Conservation (phyloP, 2,113 vertebrate genomes). For the Gobio gobio region DNA sequence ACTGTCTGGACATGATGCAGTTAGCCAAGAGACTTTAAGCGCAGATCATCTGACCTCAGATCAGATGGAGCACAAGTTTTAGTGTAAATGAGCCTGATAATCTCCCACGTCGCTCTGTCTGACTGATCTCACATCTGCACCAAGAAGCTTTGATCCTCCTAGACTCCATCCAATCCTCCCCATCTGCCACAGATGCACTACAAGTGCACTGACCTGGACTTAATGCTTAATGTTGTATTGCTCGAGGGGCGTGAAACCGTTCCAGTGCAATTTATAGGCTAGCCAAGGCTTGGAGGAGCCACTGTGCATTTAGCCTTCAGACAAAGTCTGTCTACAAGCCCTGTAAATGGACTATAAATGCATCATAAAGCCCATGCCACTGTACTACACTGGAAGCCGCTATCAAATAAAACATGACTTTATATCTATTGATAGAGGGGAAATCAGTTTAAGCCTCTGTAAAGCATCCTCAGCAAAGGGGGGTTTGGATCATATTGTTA, state of each 20-base stretch:
- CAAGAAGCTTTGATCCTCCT: constrained; percentile 50
- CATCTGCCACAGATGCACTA: constrained; percentile 53
- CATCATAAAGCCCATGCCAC: constrained; percentile 20
- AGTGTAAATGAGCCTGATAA: constrained; percentile 26
- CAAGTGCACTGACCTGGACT: constrained; percentile 66
- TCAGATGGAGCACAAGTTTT: constrained; percentile 14
- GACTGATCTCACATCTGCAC: constrained; percentile 36
- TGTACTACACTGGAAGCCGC: background rate
- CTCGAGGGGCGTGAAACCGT: constrained; percentile 56
- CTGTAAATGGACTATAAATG: constrained; percentile 37
- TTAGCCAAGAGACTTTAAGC: background rate
- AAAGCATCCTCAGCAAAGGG: background rate
- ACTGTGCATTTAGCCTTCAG: constrained; percentile 57
- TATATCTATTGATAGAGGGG: constrained; percentile 2
- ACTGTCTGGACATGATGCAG: constrained; percentile 13
- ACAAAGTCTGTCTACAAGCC: constrained; percentile 46
- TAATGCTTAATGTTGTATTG: constrained; percentile 52
- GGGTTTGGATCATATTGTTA: constrained; percentile 7
- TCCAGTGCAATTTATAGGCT: constrained; percentile 44
- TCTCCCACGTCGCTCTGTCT: constrained; percentile 21
- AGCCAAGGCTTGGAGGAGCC: constrained; percentile 55
- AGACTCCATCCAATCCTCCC: constrained; percentile 28
- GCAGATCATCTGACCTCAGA: constrained; percentile 31
- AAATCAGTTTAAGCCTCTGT: constrained; percentile 5
- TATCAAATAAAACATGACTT: constrained; percentile 12